Base-by-base conservation (phyloP, 2,113 vertebrate species). In the Myrmecobius fasciatus region DNA sequence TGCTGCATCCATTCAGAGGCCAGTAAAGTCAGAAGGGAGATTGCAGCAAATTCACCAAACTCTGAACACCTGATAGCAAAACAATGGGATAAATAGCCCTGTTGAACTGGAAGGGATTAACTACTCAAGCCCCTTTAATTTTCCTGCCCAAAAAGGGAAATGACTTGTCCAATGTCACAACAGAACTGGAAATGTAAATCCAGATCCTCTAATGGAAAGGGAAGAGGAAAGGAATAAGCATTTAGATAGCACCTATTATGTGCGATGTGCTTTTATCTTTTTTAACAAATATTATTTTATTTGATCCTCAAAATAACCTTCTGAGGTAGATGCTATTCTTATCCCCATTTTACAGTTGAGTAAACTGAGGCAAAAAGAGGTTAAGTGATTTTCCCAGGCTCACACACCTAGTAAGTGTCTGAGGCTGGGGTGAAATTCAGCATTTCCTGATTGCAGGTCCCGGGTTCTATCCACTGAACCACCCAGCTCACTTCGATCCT, bases 21-120 rank as follows among this genome's bases (percentile, higher is more conserved):
- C 3, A 20, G n/a, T 6, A 31, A 1, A 43, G 91, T 51, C 22
- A 31, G 49, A 91, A 89, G 49, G 7, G 67, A 75, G 92, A 83
- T 36, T 43, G 48, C 60, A 93, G 91, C 7, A 91, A 92, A 90
- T 89, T 53, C 91, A 95, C 89, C 94, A 93, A 67, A 3, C 52
- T 93, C 43, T 56, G 24, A 93, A 95, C 7, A 25, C n/a, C 43
- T 46, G 28, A 49, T 91, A 2, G 25, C 49, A 91, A 92, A 47
- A 90, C 0, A 75, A 83, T 91, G 54, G 52, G 53, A 49, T 14
- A 60, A 10, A 17, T 43, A n/a, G 14, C 43, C 28, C 8, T 92
- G 53, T 91, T 92, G 20, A 83, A 83, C 67, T 43, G n/a, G 36
- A 83, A 75, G 67, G 17, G n/a, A 67, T n/a, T 67, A 67, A 67